Conservation (phyloP, 1,140 invertebrate species). For the Eupristina koningsbergeri region DNA sequence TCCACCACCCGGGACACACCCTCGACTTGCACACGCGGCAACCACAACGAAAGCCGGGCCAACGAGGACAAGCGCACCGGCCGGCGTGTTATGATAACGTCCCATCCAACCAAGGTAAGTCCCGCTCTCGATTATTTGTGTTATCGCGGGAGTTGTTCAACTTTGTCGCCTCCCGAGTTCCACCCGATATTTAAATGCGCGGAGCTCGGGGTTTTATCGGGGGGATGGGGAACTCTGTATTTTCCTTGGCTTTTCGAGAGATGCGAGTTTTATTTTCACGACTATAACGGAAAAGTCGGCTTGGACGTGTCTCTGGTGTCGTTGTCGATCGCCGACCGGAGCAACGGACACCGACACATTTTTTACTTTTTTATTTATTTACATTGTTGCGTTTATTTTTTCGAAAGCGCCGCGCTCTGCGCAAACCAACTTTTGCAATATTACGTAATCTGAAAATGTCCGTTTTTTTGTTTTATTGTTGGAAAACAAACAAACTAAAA, state of each 20-base stretch:
- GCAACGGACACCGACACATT: too few species aligned
- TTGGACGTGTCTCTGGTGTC: too few species aligned
- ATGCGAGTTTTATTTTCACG: neutral
- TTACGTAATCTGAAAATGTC: neutral
- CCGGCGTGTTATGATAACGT: constrained; percentile 52
- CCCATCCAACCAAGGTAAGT: neutral
- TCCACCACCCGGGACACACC: too few species aligned
- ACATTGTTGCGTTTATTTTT: neutral
- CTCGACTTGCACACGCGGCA: neutral
- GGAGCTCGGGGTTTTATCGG: too few species aligned
- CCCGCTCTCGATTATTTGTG: neutral
- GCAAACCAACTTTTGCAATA: neutral
- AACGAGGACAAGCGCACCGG: constrained; percentile 13
- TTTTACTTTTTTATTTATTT: too few species aligned
- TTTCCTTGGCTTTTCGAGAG: neutral
- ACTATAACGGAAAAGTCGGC: neutral
- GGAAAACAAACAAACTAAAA: neutral
- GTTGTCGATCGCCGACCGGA: too few species aligned
- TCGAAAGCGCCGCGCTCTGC: neutral
- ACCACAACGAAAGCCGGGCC: neutral
- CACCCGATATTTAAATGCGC: neutral
- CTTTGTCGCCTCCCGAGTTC: neutral
- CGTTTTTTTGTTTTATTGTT: too few species aligned
- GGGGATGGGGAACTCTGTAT: too few species aligned
- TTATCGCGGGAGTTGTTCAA: neutral